phyloP scores from a whole-genome alignment of 2,888 invertebrate genomes.

The Drosophila mercatorum region DNA sequence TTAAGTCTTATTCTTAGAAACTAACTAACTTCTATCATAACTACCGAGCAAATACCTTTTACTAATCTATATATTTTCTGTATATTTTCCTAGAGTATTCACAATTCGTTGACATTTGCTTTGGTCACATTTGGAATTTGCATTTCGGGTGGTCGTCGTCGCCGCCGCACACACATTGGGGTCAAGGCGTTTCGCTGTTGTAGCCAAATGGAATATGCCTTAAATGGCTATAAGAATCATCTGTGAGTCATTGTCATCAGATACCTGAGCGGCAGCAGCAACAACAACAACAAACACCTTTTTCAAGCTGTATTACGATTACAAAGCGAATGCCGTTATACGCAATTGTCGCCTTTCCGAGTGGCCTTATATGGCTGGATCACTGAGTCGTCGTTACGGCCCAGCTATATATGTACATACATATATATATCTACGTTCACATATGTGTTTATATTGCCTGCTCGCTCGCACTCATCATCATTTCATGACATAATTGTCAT shows the following conservation, averaged over 20 bases:
- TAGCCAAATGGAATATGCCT: conserved; percentile 34
- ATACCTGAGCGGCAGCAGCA: conserved; percentile 27
- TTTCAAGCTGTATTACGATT: conserved; percentile 28
- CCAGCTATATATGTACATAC: conserved; percentile 28
- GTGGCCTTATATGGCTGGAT: conserved; percentile 50
- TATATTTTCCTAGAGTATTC: neutral
- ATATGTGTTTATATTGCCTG: neutral
- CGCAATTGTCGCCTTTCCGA: conserved; percentile 35
- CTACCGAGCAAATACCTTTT: too few relatives aligned
- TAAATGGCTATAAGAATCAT: conserved; percentile 46
- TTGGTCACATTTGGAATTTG: conserved; percentile 12
- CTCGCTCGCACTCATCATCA: neutral
- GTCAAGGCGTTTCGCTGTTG: conserved; percentile 40
- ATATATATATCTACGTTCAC: neutral
- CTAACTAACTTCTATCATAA: too few relatives aligned
- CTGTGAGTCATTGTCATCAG: conserved; percentile 35
- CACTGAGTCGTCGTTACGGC: conserved; percentile 14
- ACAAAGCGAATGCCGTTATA: conserved; percentile 47
- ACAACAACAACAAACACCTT: conserved; percentile 3
- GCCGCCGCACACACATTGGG: conserved; percentile 13
- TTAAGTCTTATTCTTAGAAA: too few relatives aligned
- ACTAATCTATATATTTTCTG: too few relatives aligned
- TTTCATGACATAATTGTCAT: conserved; percentile 69
- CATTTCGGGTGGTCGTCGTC: conserved; percentile 20
- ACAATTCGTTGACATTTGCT: neutral